phyloP scores from a whole-genome alignment of 2,113 vertebrate genomes.

The western clawed frog (Xenopus tropicalis) region UCB_Xtro_10.0 CM004445.2:108308501-108309000 shows the following conservation, averaged over 20 bases:
- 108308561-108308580: constrained; percentile 25
- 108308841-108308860: no score
- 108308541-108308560: constrained; percentile 29
- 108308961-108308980: no score
- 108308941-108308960: no score
- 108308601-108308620: constrained; percentile 26
- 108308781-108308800: no score
- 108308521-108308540: constrained; percentile 12
- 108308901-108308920: no score
- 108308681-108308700: background rate
- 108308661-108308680: constrained; percentile 24
- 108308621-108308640: constrained; percentile 5
- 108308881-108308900: no score
- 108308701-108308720: background rate
- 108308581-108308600: constrained; percentile 40
- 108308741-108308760: background rate
- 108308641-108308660: constrained; percentile 15
- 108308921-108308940: no score
- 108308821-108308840: background rate
- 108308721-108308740: background rate
- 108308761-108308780: background rate
- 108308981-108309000: no score
- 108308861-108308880: no score
- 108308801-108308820: no score
- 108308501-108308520: constrained; percentile 37